These are phyloP conservation scores for Campylomormyrus numenius DNA, from an alignment of 2,113 vertebrate species.

Conservation along the genomic window DNA sequence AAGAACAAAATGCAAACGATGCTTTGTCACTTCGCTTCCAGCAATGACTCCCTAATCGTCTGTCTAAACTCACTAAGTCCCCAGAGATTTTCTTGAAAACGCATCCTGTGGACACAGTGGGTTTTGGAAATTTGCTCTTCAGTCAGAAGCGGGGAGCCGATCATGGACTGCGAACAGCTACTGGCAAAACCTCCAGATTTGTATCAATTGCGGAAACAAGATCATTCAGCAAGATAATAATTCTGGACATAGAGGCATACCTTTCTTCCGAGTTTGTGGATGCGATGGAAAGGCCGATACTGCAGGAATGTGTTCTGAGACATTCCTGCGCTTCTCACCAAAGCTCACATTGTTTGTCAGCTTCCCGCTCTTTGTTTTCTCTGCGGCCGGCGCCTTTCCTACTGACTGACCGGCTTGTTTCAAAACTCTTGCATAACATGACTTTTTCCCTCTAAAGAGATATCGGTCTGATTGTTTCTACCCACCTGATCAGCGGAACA, in stretches of 20 bases:
- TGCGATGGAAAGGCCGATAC: background rate
- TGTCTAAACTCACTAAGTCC: background rate
- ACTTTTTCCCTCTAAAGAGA: background rate
- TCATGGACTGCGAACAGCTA: background rate
- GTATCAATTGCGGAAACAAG: background rate
- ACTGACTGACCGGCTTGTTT: background rate
- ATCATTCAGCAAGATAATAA: background rate
- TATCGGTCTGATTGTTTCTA: background rate
- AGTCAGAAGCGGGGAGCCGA: background rate
- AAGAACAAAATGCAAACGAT: background rate
- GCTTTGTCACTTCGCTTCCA: background rate
- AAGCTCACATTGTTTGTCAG: background rate
- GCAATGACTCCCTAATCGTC: background rate
- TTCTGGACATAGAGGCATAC: background rate
- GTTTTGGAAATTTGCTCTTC: background rate
- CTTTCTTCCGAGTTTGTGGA: background rate
- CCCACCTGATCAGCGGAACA: background rate
- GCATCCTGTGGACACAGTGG: background rate
- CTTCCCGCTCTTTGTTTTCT: conserved; percentile 9
- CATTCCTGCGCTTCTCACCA: background rate
- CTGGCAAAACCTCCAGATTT: background rate
- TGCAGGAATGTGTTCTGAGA: background rate
- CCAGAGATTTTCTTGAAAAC: background rate
- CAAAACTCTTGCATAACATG: background rate
- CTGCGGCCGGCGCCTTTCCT: background rate